A percentile compares a stretch with the other conserved stretches of the same genome.
phyloP scores from a whole-genome alignment of 2,888 invertebrate species.

The Diarsia brunnea region DNA sequence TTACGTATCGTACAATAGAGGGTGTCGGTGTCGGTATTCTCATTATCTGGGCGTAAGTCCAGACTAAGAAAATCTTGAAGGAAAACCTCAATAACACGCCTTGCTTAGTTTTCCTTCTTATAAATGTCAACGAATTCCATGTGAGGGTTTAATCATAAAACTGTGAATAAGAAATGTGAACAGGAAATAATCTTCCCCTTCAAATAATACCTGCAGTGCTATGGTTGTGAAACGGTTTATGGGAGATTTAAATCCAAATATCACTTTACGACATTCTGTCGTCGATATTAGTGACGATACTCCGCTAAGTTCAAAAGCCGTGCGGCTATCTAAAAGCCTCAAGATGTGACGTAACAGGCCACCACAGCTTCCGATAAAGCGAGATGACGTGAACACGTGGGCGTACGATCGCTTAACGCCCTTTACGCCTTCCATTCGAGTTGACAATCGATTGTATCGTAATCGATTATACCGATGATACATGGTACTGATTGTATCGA shows the following conservation, averaged over 20 bases:
- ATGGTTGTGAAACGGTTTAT: background rate
- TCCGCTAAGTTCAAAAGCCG: background rate
- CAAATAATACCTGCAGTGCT: no score
- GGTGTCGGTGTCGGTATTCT: no score
- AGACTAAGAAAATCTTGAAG: background rate
- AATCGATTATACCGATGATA: conserved; percentile 49
- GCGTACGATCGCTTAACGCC: conserved; percentile 30
- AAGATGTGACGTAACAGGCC: conserved; percentile 3
- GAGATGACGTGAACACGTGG: conserved; percentile 36
- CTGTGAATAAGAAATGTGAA: background rate
- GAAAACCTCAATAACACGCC: background rate
- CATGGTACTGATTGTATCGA: conserved; percentile 41
- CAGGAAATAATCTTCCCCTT: background rate
- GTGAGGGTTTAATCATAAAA: background rate
- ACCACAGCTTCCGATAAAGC: conserved; percentile 33
- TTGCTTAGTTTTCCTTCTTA: background rate
- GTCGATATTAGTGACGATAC: background rate
- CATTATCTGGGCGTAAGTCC: background rate
- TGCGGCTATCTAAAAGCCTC: background rate
- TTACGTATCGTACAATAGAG: no score
- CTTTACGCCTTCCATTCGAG: conserved; percentile 35
- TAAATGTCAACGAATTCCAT: background rate
- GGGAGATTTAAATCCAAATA: background rate
- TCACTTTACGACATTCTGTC: background rate
- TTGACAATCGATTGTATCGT: conserved; percentile 57